Evolutionary conservation across 2,797 vertebrate genomes (phyloP), one percentile per base, ranked within the genome.

Genomic region (Channallabes apus): DNA sequence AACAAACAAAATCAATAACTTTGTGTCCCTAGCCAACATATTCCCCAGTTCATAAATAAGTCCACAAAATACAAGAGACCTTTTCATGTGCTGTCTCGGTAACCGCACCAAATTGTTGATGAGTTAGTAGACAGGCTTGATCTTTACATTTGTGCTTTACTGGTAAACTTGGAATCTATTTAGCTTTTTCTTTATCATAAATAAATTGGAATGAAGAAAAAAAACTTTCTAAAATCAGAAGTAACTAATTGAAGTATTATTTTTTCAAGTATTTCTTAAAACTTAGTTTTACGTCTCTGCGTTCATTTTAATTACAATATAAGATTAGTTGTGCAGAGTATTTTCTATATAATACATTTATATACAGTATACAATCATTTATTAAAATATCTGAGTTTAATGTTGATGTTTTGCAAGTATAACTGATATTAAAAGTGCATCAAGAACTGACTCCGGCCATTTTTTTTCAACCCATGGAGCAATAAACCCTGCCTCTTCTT

Each of bases 401-500:
- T 3, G 27, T 29, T 32, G 15, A n/a, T 24, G 2, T 35, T 69
- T 46, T 54, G 1, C 8, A 38, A 46, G 46, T 46, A 46, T 46
- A 46, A 46, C 46, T 46, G 9, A 46, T 8, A 72, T 51, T n/a
- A 51, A 15, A 46, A n/a, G 46, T n/a, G 22, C 7, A 32, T 32
- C 54, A 77, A 56, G 51, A 56, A 38, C 78, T 54, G 79, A 32
- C 79, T 80, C 17, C 17, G 20, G 22, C 29, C 51, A 61, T 56
- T 22, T 38, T 29, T 20, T 18, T 65, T 65, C 6, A 32, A 17
- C 78, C 32, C 62, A 38, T 3, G 22, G 32, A 27, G 56, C 54
- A 41, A 82, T 72, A 59, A 58, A 82, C 81, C 54, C 67, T 41
- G 32, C 81, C 81, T 41, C 22, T 41, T 58, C 29, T 76, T 32